Conservation (phyloP, 2,888 invertebrate species). For the Mimas tiliae region DNA sequence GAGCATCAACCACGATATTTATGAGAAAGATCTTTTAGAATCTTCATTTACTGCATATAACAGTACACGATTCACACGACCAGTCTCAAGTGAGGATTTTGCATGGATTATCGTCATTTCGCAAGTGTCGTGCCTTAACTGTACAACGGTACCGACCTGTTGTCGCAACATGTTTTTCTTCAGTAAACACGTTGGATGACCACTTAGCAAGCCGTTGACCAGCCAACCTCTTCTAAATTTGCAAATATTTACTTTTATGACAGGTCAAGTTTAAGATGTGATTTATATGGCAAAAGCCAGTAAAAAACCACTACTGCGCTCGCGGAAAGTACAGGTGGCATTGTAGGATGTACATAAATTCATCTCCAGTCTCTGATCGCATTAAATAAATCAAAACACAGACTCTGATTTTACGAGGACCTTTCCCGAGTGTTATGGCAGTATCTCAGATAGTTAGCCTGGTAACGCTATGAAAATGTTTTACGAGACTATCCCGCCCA, state of each 20-base stretch:
- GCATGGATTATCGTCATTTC: constrained; percentile 12
- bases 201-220: background rate
- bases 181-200: background rate
- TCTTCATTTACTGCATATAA: background rate
- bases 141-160: constrained; percentile 5
- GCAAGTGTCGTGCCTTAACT: constrained; percentile 1
- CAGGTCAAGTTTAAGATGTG: background rate
- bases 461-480: too few relatives aligned
- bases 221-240: background rate
- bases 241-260: background rate
- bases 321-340: too few relatives aligned
- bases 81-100: background rate
- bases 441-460: too few relatives aligned
- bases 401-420: too few relatives aligned
- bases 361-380: too few relatives aligned
- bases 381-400: too few relatives aligned
- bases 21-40: too few relatives aligned
- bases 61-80: background rate
- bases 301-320: background rate
- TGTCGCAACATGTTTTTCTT: background rate
- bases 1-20: too few relatives aligned
- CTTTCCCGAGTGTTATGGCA: too few relatives aligned
- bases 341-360: too few relatives aligned
- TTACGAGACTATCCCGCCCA: too few relatives aligned
- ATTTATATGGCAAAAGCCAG: background rate